Conservation (phyloP, 2,888 invertebrate species). For the Melanostoma scalare region DNA sequence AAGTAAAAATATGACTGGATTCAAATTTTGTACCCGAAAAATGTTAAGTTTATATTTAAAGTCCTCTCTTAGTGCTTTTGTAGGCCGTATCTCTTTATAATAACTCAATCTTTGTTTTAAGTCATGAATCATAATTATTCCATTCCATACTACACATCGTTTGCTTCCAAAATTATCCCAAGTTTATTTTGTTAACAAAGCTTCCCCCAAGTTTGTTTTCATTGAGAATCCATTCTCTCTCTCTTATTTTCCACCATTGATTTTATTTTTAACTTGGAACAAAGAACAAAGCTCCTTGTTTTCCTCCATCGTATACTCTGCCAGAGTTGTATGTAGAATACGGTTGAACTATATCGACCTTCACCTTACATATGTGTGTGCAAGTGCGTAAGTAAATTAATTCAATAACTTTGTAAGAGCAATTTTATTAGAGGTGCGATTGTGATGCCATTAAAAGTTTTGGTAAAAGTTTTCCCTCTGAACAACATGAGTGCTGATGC, state of each 20-base stretch:
- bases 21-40: no score
- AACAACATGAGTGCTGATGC: neutral
- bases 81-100: no score
- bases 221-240: neutral
- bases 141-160: no score
- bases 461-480: conserved; percentile 41
- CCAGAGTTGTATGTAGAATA: no score
- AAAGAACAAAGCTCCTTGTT: neutral
- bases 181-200: no score
- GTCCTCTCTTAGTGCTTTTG: no score
- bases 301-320: neutral
- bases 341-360: conserved; percentile 37
- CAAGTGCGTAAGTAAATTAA: conserved; percentile 64
- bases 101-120: no score
- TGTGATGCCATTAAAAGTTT: conserved; percentile 66
- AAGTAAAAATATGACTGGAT: no score
- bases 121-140: no score
- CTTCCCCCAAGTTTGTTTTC: neutral
- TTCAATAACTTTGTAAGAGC: conserved; percentile 47
- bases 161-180: no score
- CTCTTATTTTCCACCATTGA: neutral
- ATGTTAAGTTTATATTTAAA: no score
- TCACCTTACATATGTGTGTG: conserved; percentile 50
- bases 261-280: no score
- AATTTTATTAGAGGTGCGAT: conserved; percentile 49